Evolutionary conservation across 2,113 vertebrate species (phyloP).

Genomic region (Dasypus novemcinctus): DNA sequence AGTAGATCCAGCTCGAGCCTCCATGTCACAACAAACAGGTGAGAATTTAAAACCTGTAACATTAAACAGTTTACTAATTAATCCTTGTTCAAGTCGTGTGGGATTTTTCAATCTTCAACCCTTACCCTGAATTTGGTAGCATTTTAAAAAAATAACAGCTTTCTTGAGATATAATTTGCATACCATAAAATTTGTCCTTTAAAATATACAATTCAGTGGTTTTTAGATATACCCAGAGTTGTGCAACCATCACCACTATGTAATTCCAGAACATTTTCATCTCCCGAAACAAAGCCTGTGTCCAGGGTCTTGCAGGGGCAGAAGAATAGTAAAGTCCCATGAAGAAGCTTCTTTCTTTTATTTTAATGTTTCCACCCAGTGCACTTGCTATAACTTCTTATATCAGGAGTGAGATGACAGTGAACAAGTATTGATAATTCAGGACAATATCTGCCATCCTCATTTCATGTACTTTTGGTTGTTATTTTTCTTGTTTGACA

Average conservation of each 20-base stretch:
- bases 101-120: slow-evolving; percentile 23
- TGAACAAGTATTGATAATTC: not conserved
- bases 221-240: not conserved
- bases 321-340: not conserved
- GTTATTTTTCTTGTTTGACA: not conserved
- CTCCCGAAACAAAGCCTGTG: not conserved
- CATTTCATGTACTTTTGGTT: not conserved
- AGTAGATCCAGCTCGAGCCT: slow-evolving; percentile 68
- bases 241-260: not conserved
- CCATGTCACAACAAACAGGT: slow-evolving; percentile 77
- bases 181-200: not conserved
- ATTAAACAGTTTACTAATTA: slow-evolving; percentile 49
- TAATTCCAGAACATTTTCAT: slow-evolving; percentile 9
- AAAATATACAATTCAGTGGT: not conserved
- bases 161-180: not conserved
- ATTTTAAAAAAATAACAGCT: not conserved
- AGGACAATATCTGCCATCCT: not conserved
- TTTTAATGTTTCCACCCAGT: slow-evolving; percentile 20
- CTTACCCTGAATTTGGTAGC: not conserved
- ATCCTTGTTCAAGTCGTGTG: not conserved
- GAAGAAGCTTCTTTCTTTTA: not conserved
- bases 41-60: slow-evolving; percentile 78
- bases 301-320: not conserved
- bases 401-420: not conserved
- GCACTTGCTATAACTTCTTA: not conserved